phyloP scores from a whole-genome alignment of 2,888 invertebrate species.

The Mechanitis messenoides region DNA sequence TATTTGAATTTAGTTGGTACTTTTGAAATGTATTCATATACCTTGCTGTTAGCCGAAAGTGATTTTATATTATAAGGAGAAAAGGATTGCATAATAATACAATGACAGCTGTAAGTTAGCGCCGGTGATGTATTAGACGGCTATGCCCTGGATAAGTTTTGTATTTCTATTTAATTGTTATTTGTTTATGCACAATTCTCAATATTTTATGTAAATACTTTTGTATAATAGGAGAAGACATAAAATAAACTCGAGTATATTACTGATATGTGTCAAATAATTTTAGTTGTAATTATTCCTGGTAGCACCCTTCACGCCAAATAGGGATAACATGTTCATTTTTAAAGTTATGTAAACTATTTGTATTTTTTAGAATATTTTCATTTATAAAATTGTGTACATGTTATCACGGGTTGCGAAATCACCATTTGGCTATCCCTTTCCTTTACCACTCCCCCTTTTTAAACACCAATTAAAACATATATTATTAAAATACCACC shows the following conservation, averaged over 20 bases:
- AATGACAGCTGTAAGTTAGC: constrained; percentile 71
- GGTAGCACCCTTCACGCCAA: constrained; percentile 77
- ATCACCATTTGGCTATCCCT: constrained; percentile 60
- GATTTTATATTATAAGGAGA: constrained; percentile 73
- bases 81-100: constrained; percentile 74
- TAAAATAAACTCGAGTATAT: constrained; percentile 78
- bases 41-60: constrained; percentile 71
- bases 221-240: constrained; percentile 76
- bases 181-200: constrained; percentile 78
- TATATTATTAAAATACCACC: neutral
- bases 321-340: constrained; percentile 75
- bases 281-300: constrained; percentile 78
- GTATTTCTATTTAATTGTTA: constrained; percentile 78
- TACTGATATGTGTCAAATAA: constrained; percentile 75
- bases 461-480: neutral
- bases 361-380: constrained; percentile 6
- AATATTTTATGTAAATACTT: constrained; percentile 78
- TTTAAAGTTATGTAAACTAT: constrained; percentile 16
- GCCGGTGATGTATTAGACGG: constrained; percentile 70
- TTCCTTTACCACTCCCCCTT: constrained; percentile 45
- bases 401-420: constrained; percentile 65
- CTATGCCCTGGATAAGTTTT: constrained; percentile 71
- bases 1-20: constrained; percentile 75
- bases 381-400: constrained; percentile 46
- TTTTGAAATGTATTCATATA: constrained; percentile 74